phyloP scores from a whole-genome alignment of 2,113 vertebrate genomes.

The Ptilorrhoa leucosticta region DNA sequence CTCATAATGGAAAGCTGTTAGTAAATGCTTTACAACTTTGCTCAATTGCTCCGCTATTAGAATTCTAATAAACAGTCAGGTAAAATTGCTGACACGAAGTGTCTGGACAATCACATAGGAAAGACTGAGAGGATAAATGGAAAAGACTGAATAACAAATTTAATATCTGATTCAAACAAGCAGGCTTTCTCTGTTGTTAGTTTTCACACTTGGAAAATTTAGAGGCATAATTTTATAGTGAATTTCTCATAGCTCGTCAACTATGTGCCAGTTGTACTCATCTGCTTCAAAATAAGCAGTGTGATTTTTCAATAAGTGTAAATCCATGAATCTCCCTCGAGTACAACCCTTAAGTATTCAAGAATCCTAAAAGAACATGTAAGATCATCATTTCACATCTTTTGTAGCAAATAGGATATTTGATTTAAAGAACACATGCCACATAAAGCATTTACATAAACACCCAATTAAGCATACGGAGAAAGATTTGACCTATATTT shows the following conservation, averaged over 20 bases:
- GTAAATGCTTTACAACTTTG: background rate
- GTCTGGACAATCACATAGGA: background rate
- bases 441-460: background rate
- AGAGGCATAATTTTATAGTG: background rate
- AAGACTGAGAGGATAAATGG: background rate
- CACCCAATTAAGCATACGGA: background rate
- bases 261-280: background rate
- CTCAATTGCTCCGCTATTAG: background rate
- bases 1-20: background rate
- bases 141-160: background rate
- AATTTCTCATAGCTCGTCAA: background rate
- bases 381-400: background rate
- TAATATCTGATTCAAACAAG: background rate
- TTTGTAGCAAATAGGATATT: background rate
- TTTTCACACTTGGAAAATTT: background rate
- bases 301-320: background rate
- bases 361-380: background rate
- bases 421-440: background rate
- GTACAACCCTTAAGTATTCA: background rate
- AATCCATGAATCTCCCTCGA: background rate
- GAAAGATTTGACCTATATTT: background rate
- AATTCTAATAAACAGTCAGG: background rate
- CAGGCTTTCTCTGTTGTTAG: accelerated
- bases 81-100: background rate
- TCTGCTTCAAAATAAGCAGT: background rate